Base-by-base conservation (phyloP, 2,797 vertebrate genomes). In the Hippocampus kuda region DNA sequence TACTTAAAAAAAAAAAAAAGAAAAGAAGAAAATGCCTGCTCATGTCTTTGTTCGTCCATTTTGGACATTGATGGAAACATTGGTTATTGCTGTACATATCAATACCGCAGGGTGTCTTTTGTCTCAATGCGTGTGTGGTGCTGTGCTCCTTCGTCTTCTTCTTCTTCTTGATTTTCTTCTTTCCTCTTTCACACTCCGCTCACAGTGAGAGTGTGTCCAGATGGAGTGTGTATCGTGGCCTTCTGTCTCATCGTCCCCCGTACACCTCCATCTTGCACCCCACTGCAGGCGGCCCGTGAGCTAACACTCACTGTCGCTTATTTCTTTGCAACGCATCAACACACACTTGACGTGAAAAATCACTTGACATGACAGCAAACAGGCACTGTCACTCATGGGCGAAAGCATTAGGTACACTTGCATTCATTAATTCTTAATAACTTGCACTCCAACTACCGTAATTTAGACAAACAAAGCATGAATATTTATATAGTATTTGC, bases 141-240 rank as follows among this genome's bases (percentile, higher is more conserved):
- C 68, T 26, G 74, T 42, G 82, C 65, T 79, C 69, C 68, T 73
- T 75, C 3, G 10, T 24, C 51, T 10, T 10, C 51, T 53, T 53
- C 22, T 53, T 53, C 20, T 53, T 53, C 22, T 53, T 53, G 49
- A 7, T 51, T 15, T n/a, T 54, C 22, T 26, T 56, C 24, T 56
- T 26, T 56, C 24, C 12, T 13, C 57, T 74, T 85, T 88, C 83
- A 85, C 86, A 81, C 81, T 80, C 70, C 77, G 74, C 82, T 86
- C 81, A 81, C 81, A 84, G 76, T 46, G 74, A 85, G 79, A 78
- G 73, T 75, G 77, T 65, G 82, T 83, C 87, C 88, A 89, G 88
- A 89, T 89, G 87, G 88, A 86, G 75, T 73, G 81, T 82, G 86
- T 75, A 71, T 74, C 67, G 30, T 75, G 84, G 82, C 84, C 85